Percentiles rank a stretch among this genome's conserved stretches.
phyloP scores from a whole-genome alignment of 2,888 invertebrate species.

The Leptopilina syphax region DNA sequence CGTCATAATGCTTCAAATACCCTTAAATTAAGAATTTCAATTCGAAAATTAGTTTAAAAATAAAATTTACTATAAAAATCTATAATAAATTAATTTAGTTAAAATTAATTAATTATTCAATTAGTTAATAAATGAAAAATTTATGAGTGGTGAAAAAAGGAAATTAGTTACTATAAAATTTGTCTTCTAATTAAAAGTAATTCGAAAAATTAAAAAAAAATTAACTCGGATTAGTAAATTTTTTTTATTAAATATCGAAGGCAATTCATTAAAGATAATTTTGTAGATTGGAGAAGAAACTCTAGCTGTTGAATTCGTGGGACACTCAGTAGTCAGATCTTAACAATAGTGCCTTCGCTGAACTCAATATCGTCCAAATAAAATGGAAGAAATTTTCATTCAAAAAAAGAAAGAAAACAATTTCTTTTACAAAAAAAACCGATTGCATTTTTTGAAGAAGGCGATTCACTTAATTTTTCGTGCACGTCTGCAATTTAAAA shows the following conservation, averaged over 20 bases:
- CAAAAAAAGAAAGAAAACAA: not conserved
- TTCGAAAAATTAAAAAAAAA: not conserved
- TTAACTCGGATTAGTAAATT: slow-evolving; percentile 4
- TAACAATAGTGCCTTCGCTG: slow-evolving; percentile 19
- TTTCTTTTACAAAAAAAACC: not conserved
- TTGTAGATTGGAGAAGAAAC: slow-evolving; percentile 72
- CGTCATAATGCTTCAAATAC: too few species aligned
- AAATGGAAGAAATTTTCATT: not conserved
- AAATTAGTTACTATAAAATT: not conserved
- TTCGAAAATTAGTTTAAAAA: too few species aligned
- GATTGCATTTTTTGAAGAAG: slow-evolving; percentile 30
- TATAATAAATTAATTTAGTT: too few species aligned
- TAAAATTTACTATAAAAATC: too few species aligned
- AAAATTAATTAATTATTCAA: too few species aligned
- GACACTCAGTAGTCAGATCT: slow-evolving; percentile 47
- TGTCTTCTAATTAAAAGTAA: not conserved
- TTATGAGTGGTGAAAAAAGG: not conserved
- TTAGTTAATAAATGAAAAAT: too few species aligned
- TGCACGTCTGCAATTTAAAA: not conserved
- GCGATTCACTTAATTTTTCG: slow-evolving; percentile 24
- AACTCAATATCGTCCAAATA: slow-evolving; percentile 2
- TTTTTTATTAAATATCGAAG: slow-evolving; percentile 4
- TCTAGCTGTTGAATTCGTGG: slow-evolving; percentile 65
- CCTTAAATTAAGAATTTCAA: too few species aligned
- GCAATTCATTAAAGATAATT: slow-evolving; percentile 57